Percentiles rank a stretch among this genome's conserved stretches.
These are phyloP conservation scores for Atrina japonica DNA, from an alignment of 2,888 invertebrate species.

Conservation along the genomic window DNA sequence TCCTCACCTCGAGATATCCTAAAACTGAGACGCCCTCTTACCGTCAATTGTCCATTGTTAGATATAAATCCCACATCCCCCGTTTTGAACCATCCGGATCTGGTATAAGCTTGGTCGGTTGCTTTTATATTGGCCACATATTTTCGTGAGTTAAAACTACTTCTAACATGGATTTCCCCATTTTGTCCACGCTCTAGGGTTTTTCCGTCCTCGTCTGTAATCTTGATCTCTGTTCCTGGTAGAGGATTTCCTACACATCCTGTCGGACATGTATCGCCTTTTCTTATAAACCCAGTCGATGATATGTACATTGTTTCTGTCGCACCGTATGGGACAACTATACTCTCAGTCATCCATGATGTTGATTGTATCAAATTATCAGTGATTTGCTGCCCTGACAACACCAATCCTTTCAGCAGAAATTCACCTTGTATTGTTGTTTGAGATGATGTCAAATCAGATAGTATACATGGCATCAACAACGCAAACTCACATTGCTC, in stretches of 20 bases:
- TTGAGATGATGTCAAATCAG: constrained; percentile 8
- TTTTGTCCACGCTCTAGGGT: background rate
- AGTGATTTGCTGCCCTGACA: constrained; percentile 26
- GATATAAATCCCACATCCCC: constrained; percentile 25
- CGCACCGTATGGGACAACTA: constrained; percentile 19
- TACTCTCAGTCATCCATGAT: background rate
- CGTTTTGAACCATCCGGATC: constrained; percentile 21
- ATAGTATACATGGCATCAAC: constrained; percentile 19
- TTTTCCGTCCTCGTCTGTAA: constrained; percentile 7
- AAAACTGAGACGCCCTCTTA: constrained; percentile 24
- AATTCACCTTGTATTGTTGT: constrained; percentile 9
- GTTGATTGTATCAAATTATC: constrained; percentile 12
- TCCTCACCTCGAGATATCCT: constrained; percentile 27
- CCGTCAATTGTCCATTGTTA: background rate
- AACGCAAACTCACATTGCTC: constrained; percentile 20
- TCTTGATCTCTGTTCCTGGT: constrained; percentile 25
- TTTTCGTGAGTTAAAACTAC: no score
- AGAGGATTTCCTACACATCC: constrained; percentile 22
- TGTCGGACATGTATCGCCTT: constrained; percentile 1
- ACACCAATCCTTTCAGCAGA: background rate
- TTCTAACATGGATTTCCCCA: constrained; percentile 17
- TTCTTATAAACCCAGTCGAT: background rate
- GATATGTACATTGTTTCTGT: constrained; percentile 15
- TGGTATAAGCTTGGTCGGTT: constrained; percentile 9
- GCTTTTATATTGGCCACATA: constrained; percentile 4